Base-by-base conservation (phyloP, 2,888 invertebrate genomes). In the Cosmopolites sordidus region DNA sequence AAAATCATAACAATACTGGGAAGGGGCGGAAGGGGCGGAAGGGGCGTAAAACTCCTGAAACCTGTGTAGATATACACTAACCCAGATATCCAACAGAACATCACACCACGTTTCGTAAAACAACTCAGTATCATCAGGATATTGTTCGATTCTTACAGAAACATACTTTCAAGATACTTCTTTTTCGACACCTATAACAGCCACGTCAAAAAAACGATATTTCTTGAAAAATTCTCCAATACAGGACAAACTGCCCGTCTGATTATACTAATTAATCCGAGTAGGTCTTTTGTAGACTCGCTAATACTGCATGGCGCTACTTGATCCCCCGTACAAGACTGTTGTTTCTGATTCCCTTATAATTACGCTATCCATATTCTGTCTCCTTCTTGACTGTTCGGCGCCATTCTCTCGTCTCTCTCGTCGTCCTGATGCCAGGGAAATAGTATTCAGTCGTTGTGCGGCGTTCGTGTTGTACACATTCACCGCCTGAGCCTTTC, bases 311-410 rank as follows among this genome's bases (percentile, higher is more conserved):
- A 69, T 66, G 64, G 66, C 66, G 72, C 72, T 71, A 72, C 72
- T 71, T 70, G 72, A 72, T 71, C 72, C 70, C 62, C 65, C 64
- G 54, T 59, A 60, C 67, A 70, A 72, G 70, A 71, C 70, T 71
- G 71, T 68, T 71, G 71, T 71, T 71, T 70, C 71, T 69, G 70
- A 70, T 71, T 72, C 70, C 67, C 66, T 60, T 70, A 70, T 72
- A 73, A 73, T 73, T 73, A 73, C 69, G 65, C 54, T 52, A 22
- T 64, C 63, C 62, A 61, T 60, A 58, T 22, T 42, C 55, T 56
- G 53, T 54, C 60, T 67, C 66, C 64, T 60, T 60, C 64, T 63
- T 55, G 51, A 60, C 59, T 59, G 62, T 59, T 59, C 62, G 51
- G 43, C 39, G 56, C 54, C 48, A 59, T 54, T 43, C 33, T 40